Percentiles rank a stretch among this genome's conserved stretches.
Conservation (phyloP, 2,888 invertebrate species). For the Rosalia funebris region DNA sequence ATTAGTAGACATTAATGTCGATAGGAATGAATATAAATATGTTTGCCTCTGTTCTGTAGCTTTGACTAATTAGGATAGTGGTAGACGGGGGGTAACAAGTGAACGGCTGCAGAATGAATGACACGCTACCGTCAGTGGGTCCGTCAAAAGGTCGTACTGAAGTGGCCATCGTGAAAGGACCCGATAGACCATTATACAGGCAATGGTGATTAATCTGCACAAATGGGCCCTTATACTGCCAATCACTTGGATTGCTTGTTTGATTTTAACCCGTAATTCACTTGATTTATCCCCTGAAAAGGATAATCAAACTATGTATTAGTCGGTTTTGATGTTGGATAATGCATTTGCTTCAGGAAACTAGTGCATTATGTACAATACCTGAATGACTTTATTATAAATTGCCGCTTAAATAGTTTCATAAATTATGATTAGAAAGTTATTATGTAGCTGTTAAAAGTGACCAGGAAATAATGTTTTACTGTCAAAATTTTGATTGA, state of each 20-base stretch:
- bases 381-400: not conserved
- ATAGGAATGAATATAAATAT: too few species aligned
- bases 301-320: conserved; percentile 41
- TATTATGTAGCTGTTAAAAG: too few species aligned
- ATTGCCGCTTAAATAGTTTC: too few species aligned
- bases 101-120: conserved; percentile 20
- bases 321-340: conserved; percentile 41
- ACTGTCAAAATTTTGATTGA: too few species aligned
- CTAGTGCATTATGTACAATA: too few species aligned
- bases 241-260: conserved; percentile 57
- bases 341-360: conserved; percentile 38
- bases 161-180: conserved; percentile 57
- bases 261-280: conserved; percentile 51
- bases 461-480: too few species aligned
- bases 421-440: too few species aligned
- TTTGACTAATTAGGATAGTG: conserved; percentile 20
- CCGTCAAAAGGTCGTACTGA: conserved; percentile 53
- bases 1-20: too few species aligned
- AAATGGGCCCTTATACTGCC: conserved; percentile 55
- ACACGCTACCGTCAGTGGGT: conserved; percentile 34
- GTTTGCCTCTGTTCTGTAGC: conserved; percentile 1
- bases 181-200: conserved; percentile 52
- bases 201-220: conserved; percentile 58
- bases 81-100: conserved; percentile 16
- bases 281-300: conserved; percentile 45